A percentile compares a stretch with the other conserved stretches of the same genome.
These are phyloP conservation scores for Myotis lucifugus DNA, from an alignment of 2,113 vertebrate species.

Conservation along the genomic window DNA sequence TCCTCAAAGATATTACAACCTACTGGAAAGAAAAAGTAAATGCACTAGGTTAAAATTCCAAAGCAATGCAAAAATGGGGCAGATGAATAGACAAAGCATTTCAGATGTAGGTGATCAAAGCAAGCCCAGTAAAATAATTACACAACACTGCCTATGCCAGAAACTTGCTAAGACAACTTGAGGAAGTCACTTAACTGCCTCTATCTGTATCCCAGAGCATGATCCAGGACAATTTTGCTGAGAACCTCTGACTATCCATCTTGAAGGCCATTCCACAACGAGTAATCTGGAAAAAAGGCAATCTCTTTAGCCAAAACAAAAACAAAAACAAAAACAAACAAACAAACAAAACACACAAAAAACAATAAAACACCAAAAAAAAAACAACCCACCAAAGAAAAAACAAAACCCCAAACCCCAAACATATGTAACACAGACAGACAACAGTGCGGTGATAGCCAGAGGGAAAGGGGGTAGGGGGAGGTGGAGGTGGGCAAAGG, in stretches of 20 bases:
- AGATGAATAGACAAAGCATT: not conserved
- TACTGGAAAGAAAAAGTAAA: not conserved
- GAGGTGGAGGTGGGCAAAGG: not conserved
- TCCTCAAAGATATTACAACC: not conserved
- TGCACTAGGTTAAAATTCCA: slow-evolving; percentile 3
- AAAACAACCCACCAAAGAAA: not conserved
- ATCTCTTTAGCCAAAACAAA: not conserved
- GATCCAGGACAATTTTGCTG: not conserved
- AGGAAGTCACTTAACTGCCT: not conserved
- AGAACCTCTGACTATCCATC: not conserved
- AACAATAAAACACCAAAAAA: not conserved
- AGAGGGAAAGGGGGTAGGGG: not conserved
- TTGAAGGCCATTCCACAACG: not conserved
- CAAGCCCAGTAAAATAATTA: not conserved
- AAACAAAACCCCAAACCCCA: not conserved
- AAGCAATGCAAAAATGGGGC: not conserved
- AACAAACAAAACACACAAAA: not conserved
- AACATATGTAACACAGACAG: not conserved
- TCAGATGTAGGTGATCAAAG: not conserved
- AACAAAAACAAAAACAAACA: not conserved
- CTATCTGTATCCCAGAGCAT: not conserved
- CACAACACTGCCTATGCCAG: not conserved
- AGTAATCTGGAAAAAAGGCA: slow-evolving; percentile 6
- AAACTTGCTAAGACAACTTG: not conserved
- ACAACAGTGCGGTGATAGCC: not conserved